Evolutionary conservation across 2,888 invertebrate species (phyloP).

Genomic region (Ecdyonurus torrentis): DNA sequence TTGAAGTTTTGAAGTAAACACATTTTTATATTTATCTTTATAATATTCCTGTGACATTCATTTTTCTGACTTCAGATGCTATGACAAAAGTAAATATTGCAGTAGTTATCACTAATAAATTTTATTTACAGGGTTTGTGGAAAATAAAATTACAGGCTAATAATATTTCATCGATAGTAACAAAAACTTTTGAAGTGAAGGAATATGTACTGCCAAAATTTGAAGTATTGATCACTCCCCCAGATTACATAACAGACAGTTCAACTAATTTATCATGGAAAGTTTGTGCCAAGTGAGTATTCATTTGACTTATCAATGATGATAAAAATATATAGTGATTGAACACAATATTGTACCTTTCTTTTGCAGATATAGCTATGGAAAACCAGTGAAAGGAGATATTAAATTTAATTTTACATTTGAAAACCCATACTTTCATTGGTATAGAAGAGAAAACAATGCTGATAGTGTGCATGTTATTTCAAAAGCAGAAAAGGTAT

Average conservation of each 20-base stretch:
- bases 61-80: too few relatives aligned
- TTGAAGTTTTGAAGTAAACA: too few relatives aligned
- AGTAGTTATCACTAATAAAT: too few relatives aligned
- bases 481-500: too few relatives aligned
- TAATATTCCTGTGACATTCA: too few relatives aligned
- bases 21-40: too few relatives aligned
- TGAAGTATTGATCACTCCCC: conserved; percentile 35
- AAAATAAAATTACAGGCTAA: conserved; percentile 27
- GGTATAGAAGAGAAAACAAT: too few relatives aligned
- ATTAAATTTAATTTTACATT: conserved; percentile 19
- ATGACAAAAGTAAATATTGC: too few relatives aligned
- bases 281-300: conserved; percentile 37
- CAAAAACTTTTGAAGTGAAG: conserved; percentile 31
- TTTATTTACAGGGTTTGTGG: conserved; percentile 35
- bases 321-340: neutral
- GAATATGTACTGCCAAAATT: conserved; percentile 41
- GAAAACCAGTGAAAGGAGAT: conserved; percentile 38
- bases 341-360: too few relatives aligned
- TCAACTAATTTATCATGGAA: conserved; percentile 28
- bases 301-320: neutral
- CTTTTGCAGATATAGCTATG: conserved; percentile 40
- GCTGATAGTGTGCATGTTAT: too few relatives aligned
- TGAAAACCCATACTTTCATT: neutral
- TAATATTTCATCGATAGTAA: conserved; percentile 18
- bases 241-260: conserved; percentile 27